Percentiles rank a stretch among this genome's conserved stretches.
Conservation (phyloP, 2,797 vertebrate genomes). For the Lateolabrax maculatus region DNA sequence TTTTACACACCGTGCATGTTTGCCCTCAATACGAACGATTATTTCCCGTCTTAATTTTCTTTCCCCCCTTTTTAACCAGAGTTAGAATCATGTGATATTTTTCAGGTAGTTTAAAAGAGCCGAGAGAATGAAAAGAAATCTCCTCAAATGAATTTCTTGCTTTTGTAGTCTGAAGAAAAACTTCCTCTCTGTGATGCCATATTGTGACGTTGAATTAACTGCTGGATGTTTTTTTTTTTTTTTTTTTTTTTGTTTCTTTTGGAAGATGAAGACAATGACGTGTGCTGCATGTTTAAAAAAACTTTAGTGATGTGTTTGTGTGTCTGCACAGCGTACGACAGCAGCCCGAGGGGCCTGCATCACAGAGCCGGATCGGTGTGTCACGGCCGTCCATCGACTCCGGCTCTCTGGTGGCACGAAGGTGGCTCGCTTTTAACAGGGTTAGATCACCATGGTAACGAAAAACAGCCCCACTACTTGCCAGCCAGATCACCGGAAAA, state of each 20-base stretch:
- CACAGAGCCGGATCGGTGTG: neutral
- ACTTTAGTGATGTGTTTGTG: slow-evolving; percentile 10
- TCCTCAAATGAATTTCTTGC: neutral
- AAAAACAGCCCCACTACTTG: neutral
- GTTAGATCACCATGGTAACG: neutral
- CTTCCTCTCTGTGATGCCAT: neutral
- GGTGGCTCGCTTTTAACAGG: neutral
- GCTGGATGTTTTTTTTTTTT: slow-evolving; percentile 40
- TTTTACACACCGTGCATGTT: slow-evolving; percentile 26
- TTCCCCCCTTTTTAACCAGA: neutral
- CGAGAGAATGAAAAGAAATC: neutral
- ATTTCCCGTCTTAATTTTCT: neutral
- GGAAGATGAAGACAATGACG: slow-evolving; percentile 33
- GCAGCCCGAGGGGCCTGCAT: neutral
- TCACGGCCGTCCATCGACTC: neutral
- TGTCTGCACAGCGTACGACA: neutral
- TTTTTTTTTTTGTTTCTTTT: too few species aligned
- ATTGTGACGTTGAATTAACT: slow-evolving; percentile 28
- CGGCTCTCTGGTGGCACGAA: neutral
- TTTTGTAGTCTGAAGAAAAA: neutral
- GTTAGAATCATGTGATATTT: neutral
- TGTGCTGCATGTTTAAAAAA: slow-evolving; percentile 12
- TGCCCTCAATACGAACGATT: slow-evolving; percentile 3
- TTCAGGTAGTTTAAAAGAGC: slow-evolving; percentile 8
- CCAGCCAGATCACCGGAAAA: neutral